phyloP scores from a whole-genome alignment of 2,888 invertebrate species.

The Sphinx pinastri region DNA sequence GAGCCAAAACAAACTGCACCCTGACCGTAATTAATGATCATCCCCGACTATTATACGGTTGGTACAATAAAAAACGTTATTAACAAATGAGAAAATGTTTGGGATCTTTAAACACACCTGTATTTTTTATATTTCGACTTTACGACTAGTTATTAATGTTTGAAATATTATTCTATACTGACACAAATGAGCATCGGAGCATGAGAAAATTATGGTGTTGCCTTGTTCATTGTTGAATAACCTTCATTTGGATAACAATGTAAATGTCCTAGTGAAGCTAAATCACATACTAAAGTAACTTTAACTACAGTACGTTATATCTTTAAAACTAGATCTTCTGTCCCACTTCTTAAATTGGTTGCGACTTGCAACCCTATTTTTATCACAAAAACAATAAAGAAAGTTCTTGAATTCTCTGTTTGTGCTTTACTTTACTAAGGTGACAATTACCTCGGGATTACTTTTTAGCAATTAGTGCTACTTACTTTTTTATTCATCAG shows the following conservation, averaged over 20 bases:
- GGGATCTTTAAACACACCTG: conserved; percentile 64
- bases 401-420: background rate
- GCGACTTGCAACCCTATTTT: no score
- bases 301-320: background rate
- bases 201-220: conserved; percentile 19
- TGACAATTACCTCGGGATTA: background rate
- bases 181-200: background rate
- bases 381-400: background rate
- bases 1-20: conserved; percentile 77
- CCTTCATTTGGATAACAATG: background rate
- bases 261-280: conserved; percentile 9
- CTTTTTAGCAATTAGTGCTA: background rate
- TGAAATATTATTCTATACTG: conserved; percentile 7
- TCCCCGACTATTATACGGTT: conserved; percentile 79
- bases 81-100: conserved; percentile 66
- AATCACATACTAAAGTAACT: background rate
- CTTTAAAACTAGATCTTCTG: background rate
- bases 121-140: conserved; percentile 32
- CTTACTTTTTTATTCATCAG: conserved; percentile 15
- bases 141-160: conserved; percentile 12
- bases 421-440: background rate
- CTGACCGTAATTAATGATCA: conserved; percentile 76
- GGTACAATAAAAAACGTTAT: conserved; percentile 60
- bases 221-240: background rate
- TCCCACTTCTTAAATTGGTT: background rate